A percentile compares a stretch with the other conserved stretches of the same genome.
These are phyloP conservation scores for Matsumurasca onukii DNA, from an alignment of 1,140 invertebrate species.

Conservation along the genomic window DNA sequence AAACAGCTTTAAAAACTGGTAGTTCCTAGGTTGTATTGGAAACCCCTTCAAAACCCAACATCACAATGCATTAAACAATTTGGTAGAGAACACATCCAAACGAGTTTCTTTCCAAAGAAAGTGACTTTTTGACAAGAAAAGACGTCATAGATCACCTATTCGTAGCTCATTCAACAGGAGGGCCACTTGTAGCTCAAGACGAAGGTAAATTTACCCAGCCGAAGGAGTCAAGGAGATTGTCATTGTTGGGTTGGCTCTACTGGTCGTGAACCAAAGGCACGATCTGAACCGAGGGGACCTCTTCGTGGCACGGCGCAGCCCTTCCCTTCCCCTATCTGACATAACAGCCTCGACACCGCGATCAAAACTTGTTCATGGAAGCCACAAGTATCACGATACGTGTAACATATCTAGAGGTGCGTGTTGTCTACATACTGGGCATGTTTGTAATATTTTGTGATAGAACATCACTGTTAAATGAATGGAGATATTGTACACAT, in stretches of 20 bases:
- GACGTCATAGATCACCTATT: not conserved
- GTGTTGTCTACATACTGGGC: not conserved
- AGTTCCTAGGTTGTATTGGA: too few relatives aligned
- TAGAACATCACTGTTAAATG: too few relatives aligned
- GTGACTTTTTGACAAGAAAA: not conserved
- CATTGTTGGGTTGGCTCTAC: not conserved
- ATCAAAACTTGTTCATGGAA: not conserved
- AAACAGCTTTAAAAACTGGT: too few relatives aligned
- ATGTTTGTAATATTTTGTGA: too few relatives aligned
- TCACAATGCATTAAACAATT: not conserved
- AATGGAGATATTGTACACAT: too few relatives aligned
- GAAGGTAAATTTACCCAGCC: not conserved
- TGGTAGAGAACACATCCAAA: not conserved
- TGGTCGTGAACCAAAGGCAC: slow-evolving; percentile 11
- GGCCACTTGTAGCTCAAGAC: too few relatives aligned
- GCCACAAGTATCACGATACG: not conserved
- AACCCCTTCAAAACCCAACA: too few relatives aligned
- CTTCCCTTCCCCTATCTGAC: not conserved
- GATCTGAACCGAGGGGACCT: not conserved
- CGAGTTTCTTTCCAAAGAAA: not conserved
- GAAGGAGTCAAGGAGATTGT: not conserved
- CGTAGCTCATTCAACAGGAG: too few relatives aligned
- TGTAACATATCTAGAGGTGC: not conserved
- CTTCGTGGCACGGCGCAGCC: not conserved
- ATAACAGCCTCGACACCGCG: not conserved